These are phyloP conservation scores for Brachyhypopomus gauderio DNA, from an alignment of 2,113 vertebrate species.

Conservation along the genomic window DNA sequence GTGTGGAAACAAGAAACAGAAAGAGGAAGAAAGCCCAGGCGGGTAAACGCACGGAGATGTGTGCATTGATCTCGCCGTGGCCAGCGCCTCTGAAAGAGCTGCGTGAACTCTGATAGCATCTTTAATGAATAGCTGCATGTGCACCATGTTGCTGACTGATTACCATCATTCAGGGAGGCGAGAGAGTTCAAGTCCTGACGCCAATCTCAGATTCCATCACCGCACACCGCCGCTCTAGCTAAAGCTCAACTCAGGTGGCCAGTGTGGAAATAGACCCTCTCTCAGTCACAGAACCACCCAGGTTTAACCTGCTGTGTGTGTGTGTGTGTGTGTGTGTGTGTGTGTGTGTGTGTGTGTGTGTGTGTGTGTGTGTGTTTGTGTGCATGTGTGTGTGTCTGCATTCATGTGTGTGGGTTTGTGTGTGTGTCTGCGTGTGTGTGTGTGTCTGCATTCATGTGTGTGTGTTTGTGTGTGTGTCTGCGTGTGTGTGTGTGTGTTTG, in stretches of 20 bases:
- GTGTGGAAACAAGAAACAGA: constrained; percentile 25
- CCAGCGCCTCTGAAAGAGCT: constrained; percentile 37
- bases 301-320: background rate
- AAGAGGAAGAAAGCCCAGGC: constrained; percentile 37
- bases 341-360: background rate
- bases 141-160: constrained; percentile 51
- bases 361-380: background rate
- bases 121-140: constrained; percentile 59
- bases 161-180: constrained; percentile 40
- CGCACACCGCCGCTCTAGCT: constrained; percentile 42
- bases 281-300: constrained; percentile 29
- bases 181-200: constrained; percentile 45
- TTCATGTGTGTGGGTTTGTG: background rate
- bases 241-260: constrained; percentile 42
- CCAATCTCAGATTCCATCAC: constrained; percentile 63
- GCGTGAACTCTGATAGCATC: constrained; percentile 55
- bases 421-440: constrained; percentile 9
- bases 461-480: background rate
- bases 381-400: background rate
- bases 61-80: constrained; percentile 53
- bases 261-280: constrained; percentile 23
- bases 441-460: background rate
- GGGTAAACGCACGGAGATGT: constrained; percentile 37
- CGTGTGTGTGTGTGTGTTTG: background rate
- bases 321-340: background rate